A percentile compares a stretch with the other conserved stretches of the same genome.
phyloP scores from a whole-genome alignment of 2,113 vertebrate genomes.

The Jacana jacana region DNA sequence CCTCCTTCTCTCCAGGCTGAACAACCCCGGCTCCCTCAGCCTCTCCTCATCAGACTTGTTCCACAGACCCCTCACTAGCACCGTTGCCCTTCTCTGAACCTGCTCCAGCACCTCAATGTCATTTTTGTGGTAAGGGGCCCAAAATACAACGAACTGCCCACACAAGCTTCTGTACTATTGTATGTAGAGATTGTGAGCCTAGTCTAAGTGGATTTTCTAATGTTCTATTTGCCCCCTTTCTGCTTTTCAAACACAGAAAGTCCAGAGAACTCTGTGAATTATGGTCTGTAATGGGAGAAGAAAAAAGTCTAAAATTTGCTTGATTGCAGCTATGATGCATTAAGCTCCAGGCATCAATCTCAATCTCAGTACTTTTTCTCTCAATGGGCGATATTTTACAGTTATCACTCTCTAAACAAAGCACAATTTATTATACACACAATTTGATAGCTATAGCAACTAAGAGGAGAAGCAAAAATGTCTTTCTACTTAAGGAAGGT shows the following conservation, averaged over 20 bases:
- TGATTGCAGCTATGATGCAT: conserved; percentile 5
- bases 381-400: conserved; percentile 31
- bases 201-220: not conserved
- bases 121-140: too few species aligned
- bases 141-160: not conserved
- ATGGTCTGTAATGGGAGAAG: not conserved
- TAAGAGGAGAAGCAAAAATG: not conserved
- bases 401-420: conserved; percentile 8
- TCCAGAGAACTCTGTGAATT: not conserved
- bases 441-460: not conserved
- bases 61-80: too few species aligned
- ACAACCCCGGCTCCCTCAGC: too few species aligned
- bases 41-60: too few species aligned
- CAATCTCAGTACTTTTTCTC: not conserved
- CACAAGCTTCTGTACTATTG: not conserved
- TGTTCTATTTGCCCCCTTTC: not conserved
- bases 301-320: not conserved
- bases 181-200: not conserved
- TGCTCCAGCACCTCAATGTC: too few species aligned
- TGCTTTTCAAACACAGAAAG: not conserved
- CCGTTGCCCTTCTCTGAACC: too few species aligned
- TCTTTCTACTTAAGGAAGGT: not conserved
- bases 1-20: too few species aligned
- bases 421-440: conserved; percentile 38
- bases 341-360: conserved; percentile 38